Conservation (phyloP, 2,888 invertebrate genomes). For the Escarpia spicata region DNA sequence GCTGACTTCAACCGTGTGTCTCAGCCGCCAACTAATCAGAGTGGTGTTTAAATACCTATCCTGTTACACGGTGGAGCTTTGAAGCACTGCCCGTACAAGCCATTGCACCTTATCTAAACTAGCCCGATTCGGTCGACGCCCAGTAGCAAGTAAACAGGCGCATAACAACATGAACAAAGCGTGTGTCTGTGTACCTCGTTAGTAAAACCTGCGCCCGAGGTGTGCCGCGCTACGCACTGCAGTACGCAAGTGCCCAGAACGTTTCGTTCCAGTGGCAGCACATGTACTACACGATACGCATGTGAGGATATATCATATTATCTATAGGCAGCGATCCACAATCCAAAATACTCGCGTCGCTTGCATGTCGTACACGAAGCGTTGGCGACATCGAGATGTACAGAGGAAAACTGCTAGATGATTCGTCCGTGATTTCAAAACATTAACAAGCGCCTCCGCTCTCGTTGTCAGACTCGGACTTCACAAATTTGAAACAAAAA, state of each 20-base stretch:
- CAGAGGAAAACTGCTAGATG: too few relatives aligned
- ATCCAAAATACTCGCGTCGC: not conserved
- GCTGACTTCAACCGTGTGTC: not conserved
- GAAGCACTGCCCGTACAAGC: not conserved
- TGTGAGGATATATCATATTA: not conserved
- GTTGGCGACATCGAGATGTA: too few relatives aligned
- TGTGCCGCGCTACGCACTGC: not conserved
- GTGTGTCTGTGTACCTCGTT: conserved; percentile 3
- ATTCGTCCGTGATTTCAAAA: too few relatives aligned
- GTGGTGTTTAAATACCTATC: not conserved
- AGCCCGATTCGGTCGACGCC: not conserved
- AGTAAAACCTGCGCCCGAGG: not conserved
- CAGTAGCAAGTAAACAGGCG: not conserved
- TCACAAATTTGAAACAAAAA: too few relatives aligned
- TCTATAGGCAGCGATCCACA: not conserved
- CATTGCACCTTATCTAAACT: conserved; percentile 5
- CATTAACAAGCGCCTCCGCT: too few relatives aligned
- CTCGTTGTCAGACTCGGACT: too few relatives aligned
- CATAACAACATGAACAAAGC: not conserved
- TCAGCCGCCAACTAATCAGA: not conserved
- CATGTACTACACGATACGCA: not conserved
- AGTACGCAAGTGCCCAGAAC: not conserved
- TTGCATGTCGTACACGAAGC: too few relatives aligned
- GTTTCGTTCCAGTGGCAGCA: not conserved
- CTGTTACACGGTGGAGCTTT: not conserved